Evolutionary conservation across 1,140 invertebrate species (phyloP), one percentile per base, ranked within the genome.

Genomic region (Scaptomyza pallida): DNA sequence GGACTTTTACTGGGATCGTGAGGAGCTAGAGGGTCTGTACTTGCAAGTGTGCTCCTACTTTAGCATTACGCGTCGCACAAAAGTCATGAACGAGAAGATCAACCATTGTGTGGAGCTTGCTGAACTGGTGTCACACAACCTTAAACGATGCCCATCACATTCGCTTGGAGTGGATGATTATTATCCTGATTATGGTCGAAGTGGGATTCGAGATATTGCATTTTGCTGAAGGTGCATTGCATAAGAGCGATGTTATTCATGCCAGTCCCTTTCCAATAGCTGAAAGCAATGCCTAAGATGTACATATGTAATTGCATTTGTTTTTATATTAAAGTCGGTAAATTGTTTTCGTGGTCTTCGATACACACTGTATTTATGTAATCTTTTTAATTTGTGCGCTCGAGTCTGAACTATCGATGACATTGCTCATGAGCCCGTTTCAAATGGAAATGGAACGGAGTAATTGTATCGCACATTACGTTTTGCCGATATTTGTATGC

Each of bases 1-100:
- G 0, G 98, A 99, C 92, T 99, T 99, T 92, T 99, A 99, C 91
- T 99, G 98, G 98, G 98, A 99, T 77, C 94, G 96, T 51, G 97
- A 98, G 78, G 93, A 96, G 37, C 92, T 99, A 4, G 98, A 98
- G 93, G 92, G 88, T 0, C 91, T 99, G 0, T 99, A 98, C 90
- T 93, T 94, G 50, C 94, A 95, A 81, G 96, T 95, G 0, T 96
- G 95, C 64, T 93, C 93, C 16, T 96, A 98, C 92, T 96, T 99
- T 72, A 96, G 94, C 79, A 97, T 99, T 52, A 91, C 94, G 0
- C 94, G 96, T 78, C 93, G 98, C 56, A 98, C 97, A 19, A 95
- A 93, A 91, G 96, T 98, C 2, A 95, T 99, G 93, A 99, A 99
- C 92, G 97, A 98, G 90, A 98, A 98, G 91, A 92, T 99, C 41